Percentiles rank a stretch among this genome's conserved stretches.
These are phyloP conservation scores for Microchirus variegatus DNA, from an alignment of 2,797 vertebrate species.

Conservation along the genomic window DNA sequence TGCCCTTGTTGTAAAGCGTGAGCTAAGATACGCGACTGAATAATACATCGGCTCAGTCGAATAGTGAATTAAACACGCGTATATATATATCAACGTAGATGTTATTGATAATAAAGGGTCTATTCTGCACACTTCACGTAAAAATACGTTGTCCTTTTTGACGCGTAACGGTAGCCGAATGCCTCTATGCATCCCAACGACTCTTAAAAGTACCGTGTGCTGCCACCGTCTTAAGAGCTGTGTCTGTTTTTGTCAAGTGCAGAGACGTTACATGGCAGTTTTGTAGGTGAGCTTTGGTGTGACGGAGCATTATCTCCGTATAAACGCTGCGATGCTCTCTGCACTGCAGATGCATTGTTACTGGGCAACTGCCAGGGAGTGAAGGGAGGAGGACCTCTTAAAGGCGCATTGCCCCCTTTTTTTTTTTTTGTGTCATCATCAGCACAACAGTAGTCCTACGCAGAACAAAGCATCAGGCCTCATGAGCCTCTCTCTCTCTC, in stretches of 20 bases:
- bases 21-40: neutral
- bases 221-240: neutral
- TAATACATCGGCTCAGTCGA: neutral
- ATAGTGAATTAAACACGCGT: neutral
- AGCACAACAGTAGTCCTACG: slow-evolving; percentile 1
- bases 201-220: neutral
- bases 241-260: neutral
- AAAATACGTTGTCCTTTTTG: neutral
- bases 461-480: slow-evolving; percentile 4
- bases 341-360: slow-evolving; percentile 80
- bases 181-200: neutral
- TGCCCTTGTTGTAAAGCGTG: neutral
- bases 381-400: slow-evolving; percentile 68
- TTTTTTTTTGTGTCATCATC: slow-evolving; percentile 29
- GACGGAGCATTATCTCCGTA: slow-evolving; percentile 21
- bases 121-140: neutral
- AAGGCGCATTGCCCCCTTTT: slow-evolving; percentile 58
- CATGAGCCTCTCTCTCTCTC: neutral
- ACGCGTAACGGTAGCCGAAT: neutral
- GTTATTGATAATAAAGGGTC: neutral
- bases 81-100: neutral
- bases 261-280: neutral
- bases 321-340: slow-evolving; percentile 58
- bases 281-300: neutral
- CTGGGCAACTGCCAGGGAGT: slow-evolving; percentile 55